Conservation (phyloP, 2,888 invertebrate genomes). For the Mesorhabditis belari region DNA sequence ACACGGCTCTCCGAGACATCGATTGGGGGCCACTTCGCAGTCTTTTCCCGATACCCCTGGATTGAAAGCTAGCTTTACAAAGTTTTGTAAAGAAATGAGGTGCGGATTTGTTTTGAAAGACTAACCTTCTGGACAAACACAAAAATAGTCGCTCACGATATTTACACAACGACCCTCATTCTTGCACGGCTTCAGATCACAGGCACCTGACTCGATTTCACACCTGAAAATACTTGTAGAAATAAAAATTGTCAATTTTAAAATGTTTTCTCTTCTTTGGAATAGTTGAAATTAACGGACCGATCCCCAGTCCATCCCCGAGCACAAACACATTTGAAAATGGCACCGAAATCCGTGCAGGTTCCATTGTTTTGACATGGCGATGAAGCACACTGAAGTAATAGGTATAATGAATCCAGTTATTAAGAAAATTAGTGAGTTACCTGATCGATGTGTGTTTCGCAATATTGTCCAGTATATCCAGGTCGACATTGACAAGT, state of each 20-base stretch:
- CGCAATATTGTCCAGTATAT: conserved; percentile 75
- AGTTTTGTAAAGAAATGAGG: neutral
- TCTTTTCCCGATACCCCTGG: conserved; percentile 86
- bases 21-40: conserved; percentile 90
- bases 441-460: conserved; percentile 57
- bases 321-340: conserved; percentile 84
- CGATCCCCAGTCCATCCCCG: conserved; percentile 43
- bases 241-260: neutral
- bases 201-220: conserved; percentile 79
- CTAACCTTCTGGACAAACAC: conserved; percentile 60
- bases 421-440: neutral
- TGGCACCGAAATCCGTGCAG: conserved; percentile 60
- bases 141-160: conserved; percentile 80
- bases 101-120: neutral
- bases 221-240: conserved; percentile 58
- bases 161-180: conserved; percentile 88
- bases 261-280: too few species aligned
- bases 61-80: conserved; percentile 3
- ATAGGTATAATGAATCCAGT: neutral
- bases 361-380: conserved; percentile 75
- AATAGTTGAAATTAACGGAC: too few species aligned
- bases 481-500: conserved; percentile 84
- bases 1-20: conserved; percentile 85
- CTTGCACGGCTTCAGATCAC: conserved; percentile 78
- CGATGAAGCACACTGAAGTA: conserved; percentile 68